These are phyloP conservation scores for Rhinoraja longicauda DNA, from an alignment of 2,797 vertebrate genomes.

Conservation along the genomic window DNA sequence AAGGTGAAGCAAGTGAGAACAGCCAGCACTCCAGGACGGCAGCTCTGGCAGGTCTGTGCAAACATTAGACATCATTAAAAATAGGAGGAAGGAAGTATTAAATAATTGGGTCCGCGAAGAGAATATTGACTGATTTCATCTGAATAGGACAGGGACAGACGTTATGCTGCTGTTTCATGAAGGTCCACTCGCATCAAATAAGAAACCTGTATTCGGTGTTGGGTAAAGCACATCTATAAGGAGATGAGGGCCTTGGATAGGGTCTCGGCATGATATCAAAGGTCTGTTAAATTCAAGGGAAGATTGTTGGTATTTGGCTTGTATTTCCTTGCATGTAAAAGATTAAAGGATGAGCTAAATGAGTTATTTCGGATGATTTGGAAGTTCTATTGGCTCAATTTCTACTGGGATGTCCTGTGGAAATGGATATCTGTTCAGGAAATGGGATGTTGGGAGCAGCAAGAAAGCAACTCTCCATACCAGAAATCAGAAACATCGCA, in stretches of 20 bases:
- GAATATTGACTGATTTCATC: not conserved
- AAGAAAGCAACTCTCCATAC: not conserved
- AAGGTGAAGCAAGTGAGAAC: constrained; percentile 41
- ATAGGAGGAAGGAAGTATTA: not conserved
- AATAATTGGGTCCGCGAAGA: not conserved
- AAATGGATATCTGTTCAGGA: too few species aligned
- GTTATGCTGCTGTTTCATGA: not conserved
- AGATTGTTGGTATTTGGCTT: not conserved
- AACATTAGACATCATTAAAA: not conserved
- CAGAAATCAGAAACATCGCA: not conserved
- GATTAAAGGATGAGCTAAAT: not conserved
- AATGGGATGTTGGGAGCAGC: not conserved
- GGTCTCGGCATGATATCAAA: not conserved
- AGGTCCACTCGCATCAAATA: too few species aligned
- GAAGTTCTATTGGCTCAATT: too few species aligned
- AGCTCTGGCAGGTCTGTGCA: not conserved
- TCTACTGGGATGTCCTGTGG: too few species aligned
- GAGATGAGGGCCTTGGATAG: not conserved
- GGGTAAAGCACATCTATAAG: not conserved
- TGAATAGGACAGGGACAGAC: not conserved
- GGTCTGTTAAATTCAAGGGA: not conserved
- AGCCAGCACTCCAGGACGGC: constrained; percentile 38
- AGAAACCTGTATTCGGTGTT: not conserved
- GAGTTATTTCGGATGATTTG: not conserved
- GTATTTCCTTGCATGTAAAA: not conserved